Conservation (phyloP, 2,113 vertebrate species). For the Pelusios castaneus region DNA sequence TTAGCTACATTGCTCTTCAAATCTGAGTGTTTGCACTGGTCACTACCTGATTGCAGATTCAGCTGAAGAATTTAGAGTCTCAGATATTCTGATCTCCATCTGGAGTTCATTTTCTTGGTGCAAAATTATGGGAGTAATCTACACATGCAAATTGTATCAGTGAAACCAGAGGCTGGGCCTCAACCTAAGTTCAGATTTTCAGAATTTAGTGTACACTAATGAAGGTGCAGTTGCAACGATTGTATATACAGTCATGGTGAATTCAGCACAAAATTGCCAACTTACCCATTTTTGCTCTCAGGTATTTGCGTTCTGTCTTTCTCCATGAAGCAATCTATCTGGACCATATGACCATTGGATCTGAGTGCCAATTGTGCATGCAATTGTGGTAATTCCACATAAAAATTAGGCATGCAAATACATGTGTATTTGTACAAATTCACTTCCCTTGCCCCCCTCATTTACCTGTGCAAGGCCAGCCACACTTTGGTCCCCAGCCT, state of each 20-base stretch:
- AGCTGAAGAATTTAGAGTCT: background rate
- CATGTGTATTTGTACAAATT: background rate
- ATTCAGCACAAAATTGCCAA: background rate
- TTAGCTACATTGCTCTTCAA: background rate
- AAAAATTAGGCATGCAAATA: background rate
- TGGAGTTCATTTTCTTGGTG: background rate
- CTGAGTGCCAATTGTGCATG: background rate
- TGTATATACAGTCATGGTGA: background rate
- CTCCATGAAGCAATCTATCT: background rate
- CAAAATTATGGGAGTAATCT: background rate
- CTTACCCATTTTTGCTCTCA: background rate
- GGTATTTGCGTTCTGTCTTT: background rate
- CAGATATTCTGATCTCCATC: background rate
- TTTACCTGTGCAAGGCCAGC: background rate
- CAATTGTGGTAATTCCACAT: constrained; percentile 34
- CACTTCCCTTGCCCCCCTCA: background rate
- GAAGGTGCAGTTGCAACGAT: background rate
- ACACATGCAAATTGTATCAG: background rate
- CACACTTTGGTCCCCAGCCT: background rate
- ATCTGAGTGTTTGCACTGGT: background rate
- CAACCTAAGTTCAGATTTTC: background rate
- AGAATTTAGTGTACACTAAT: background rate
- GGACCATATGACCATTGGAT: background rate
- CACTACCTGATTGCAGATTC: background rate
- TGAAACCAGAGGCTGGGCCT: background rate